phyloP scores from a whole-genome alignment of 2,888 invertebrate genomes.

The Galerucella pusilla region DNA sequence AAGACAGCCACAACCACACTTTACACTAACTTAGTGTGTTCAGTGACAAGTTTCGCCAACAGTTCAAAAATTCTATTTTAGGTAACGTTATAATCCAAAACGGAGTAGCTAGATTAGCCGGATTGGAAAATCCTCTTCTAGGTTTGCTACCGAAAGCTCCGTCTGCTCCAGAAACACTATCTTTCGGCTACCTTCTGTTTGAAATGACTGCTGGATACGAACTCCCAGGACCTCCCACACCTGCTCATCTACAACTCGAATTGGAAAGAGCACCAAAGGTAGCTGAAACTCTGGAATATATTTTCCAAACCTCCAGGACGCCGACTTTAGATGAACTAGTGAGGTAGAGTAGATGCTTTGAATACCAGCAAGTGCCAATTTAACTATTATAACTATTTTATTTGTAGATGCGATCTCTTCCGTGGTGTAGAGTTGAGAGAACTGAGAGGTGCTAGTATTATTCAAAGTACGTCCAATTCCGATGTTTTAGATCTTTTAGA shows the following conservation, averaged over 20 bases:
- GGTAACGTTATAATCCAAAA: constrained; percentile 94
- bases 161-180: constrained; percentile 73
- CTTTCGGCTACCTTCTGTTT: constrained; percentile 87
- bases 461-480: constrained; percentile 61
- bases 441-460: constrained; percentile 84
- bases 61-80: constrained; percentile 54
- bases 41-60: no score
- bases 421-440: constrained; percentile 89
- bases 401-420: constrained; percentile 80
- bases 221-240: constrained; percentile 79
- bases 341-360: constrained; percentile 57
- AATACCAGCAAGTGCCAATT: not conserved
- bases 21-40: no score
- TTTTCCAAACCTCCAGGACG: constrained; percentile 78
- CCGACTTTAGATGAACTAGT: constrained; percentile 84
- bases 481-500: constrained; percentile 60
- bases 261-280: constrained; percentile 80
- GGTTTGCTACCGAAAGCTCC: constrained; percentile 74
- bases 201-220: constrained; percentile 93
- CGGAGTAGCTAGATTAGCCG: constrained; percentile 89
- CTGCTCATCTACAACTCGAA: constrained; percentile 77
- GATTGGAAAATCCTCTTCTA: constrained; percentile 86
- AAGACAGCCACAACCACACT: no score
- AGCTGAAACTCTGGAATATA: constrained; percentile 79
- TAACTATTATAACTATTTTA: not conserved